Evolutionary conservation across 2,113 vertebrate genomes (phyloP), one percentile per base, ranked within the genome.

Genomic region (Equus quagga): DNA sequence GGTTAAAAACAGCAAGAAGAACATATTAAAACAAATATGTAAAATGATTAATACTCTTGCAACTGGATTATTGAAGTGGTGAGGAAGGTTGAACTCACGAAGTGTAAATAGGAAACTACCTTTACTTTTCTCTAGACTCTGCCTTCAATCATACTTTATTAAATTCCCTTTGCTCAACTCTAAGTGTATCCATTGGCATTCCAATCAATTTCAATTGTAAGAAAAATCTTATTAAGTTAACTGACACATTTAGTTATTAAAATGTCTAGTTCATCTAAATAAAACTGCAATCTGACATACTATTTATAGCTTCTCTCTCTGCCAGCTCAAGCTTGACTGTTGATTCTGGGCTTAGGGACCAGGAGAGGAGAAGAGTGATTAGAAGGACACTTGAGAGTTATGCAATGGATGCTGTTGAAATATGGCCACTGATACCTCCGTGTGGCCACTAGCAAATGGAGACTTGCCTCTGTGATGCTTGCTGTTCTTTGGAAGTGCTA

Each of bases 151-250:
- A 83, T 28, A 62, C 44, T 81, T 91, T 81, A 83, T 87, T 90
- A 75, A 82, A 87, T 82, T 89, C 3, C 15, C 36, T 89, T 93
- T 89, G 80, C 31, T 86, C 8, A 72, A 54, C 11, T 80, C 6
- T 60, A 84, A 89, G 17, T 89, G 44, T 72, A 67, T 86, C 54
- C 33, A 83, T 41, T 91, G 18, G 8, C 36, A 65, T 88, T 93
- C 70, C n/a, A 84, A 96, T 78, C 31, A 65, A 70, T 91, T 97
- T 91, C 78, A 95, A 28, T 31, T 65, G 24, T 82, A 86, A 86
- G 33, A 76, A 96, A 96, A 94, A 79, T 54, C 17, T 83, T 89
- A 95, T 89, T 91, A 96, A 36, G 46, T 13, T 58, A 65, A 84
- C 18, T 93, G 64, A 91, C 17, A 91, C 41, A 83, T 64, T 89